These are phyloP conservation scores for Synanceia verrucosa DNA, from an alignment of 2,797 vertebrate genomes.

Conservation along the genomic window DNA sequence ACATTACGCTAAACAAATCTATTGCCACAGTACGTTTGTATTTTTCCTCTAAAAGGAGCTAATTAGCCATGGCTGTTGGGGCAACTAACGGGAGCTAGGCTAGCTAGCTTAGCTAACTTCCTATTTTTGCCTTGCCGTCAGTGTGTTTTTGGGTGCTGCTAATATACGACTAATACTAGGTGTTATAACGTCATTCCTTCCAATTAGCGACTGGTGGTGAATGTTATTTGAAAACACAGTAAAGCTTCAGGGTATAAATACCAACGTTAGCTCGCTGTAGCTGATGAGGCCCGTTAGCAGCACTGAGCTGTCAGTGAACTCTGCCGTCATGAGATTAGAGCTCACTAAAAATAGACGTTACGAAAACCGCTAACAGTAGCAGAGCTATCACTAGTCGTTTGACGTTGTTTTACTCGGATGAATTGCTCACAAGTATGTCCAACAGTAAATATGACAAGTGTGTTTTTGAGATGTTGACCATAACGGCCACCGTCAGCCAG, in stretches of 20 bases:
- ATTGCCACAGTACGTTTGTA: slow-evolving; percentile 46
- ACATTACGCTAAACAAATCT: neutral
- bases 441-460: fast-evolving
- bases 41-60: neutral
- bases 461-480: too few relatives aligned
- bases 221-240: too few relatives aligned
- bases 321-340: slow-evolving; percentile 8
- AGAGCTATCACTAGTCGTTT: neutral
- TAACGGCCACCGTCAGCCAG: neutral
- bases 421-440: neutral
- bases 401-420: too few relatives aligned
- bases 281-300: slow-evolving; percentile 32
- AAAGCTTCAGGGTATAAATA: fast-evolving
- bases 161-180: neutral
- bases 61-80: slow-evolving; percentile 7
- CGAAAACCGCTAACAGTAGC: slow-evolving; percentile 13
- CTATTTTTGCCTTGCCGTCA: slow-evolving; percentile 25
- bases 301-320: slow-evolving; percentile 38
- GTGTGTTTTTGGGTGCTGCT: neutral
- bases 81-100: neutral
- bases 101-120: slow-evolving; percentile 55
- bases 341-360: slow-evolving; percentile 38
- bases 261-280: fast-evolving
- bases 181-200: too few relatives aligned
- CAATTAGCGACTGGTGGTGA: too few relatives aligned